A percentile compares a stretch with the other conserved stretches of the same genome.
These are phyloP conservation scores for Dicerorhinus sumatrensis DNA, from an alignment of 2,113 vertebrate species.

Conservation along the genomic window DNA sequence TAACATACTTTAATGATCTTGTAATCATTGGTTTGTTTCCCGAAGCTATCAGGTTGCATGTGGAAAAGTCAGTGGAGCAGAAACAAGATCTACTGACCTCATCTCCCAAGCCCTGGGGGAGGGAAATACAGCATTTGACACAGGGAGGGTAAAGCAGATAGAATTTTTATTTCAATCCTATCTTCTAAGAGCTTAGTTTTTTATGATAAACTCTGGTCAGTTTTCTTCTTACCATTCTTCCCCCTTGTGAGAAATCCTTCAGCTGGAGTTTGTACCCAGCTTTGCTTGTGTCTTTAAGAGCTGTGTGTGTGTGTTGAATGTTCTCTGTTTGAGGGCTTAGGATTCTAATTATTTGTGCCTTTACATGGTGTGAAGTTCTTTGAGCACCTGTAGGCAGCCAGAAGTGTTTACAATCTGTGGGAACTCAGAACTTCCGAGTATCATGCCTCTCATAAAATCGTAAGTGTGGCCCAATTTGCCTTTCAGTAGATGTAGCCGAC, in stretches of 20 bases:
- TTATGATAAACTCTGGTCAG: slow-evolving; percentile 1
- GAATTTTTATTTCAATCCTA: slow-evolving; percentile 30
- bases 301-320: neutral
- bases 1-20: slow-evolving; percentile 56
- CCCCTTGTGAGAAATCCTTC: neutral
- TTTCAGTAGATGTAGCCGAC: neutral
- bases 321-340: neutral
- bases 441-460: neutral
- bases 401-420: neutral
- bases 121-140: neutral
- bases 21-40: slow-evolving; percentile 61
- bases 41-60: slow-evolving; percentile 58
- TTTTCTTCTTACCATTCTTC: slow-evolving; percentile 2
- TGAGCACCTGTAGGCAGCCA: neutral
- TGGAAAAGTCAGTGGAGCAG: slow-evolving; percentile 64
- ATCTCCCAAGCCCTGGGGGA: slow-evolving; percentile 9
- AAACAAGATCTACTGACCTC: slow-evolving; percentile 59
- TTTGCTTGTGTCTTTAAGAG: neutral
- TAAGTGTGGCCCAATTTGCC: neutral
- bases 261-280: neutral
- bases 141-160: neutral
- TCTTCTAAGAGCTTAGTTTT: slow-evolving; percentile 28
- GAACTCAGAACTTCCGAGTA: neutral
- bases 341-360: neutral
- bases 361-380: neutral